Evolutionary conservation across 1,140 invertebrate genomes (phyloP), one percentile per base, ranked within the genome.

Genomic region (Scaptomyza hsui): DNA sequence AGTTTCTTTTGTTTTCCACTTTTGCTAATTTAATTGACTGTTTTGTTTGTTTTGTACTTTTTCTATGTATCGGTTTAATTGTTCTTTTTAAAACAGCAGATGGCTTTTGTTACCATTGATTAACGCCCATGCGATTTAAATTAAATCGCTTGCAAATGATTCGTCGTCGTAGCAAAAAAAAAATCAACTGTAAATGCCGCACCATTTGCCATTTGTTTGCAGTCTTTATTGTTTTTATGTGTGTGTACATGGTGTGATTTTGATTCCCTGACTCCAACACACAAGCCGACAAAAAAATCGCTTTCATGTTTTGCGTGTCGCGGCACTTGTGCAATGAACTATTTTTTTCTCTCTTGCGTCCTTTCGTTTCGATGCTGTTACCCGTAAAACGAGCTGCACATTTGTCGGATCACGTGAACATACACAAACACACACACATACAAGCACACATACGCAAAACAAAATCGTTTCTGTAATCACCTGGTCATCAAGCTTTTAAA

Each of bases 81-180:
- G 24, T 39, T 56, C 10, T 44, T 63, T 39, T 69, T 45, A 19
- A 9, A 26, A 16, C 18, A 39, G n/a, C 18, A 16, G 18, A 48
- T 71, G 57, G 48, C 70, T 68, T 73, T 70, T 71, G 76, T 75
- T 62, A 32, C 35, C 67, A 71, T 88, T 86, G 81, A 86, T 86
- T 88, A 88, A 86, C 81, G 78, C 62, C 55, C 82, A 68, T 88
- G 81, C 81, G 81, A 88, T 88, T 86, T 70, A 86, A 86, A 86
- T 86, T 88, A 78, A 86, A 86, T 86, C 62, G 82, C 59, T 78
- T 55, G 81, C 74, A 88, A 86, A 88, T 86, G 82, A 86, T 86
- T 86, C 82, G 78, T 42, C 47, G 32, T n/a, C 35, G 42, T n/a
- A 9, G 12, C 19, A 49, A 62, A 55, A 57, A 65, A 18, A 21